Conservation (phyloP, 2,113 vertebrate species). For the Opisthocomus hoazin region DNA sequence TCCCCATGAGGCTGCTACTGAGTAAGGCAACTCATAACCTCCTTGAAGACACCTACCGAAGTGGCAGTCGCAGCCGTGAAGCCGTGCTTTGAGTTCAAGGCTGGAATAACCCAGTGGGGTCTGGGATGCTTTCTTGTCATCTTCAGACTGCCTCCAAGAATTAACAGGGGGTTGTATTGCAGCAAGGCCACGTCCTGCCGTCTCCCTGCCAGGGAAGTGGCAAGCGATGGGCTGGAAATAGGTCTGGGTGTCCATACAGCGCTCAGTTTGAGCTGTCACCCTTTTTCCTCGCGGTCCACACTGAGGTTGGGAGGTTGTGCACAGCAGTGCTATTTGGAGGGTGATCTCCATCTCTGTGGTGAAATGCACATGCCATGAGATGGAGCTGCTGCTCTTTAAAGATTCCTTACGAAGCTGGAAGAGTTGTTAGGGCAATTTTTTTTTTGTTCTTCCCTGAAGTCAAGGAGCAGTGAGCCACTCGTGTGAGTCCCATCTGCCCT, state of each 20-base stretch:
- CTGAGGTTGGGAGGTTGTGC: neutral
- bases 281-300: neutral
- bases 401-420: neutral
- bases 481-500: neutral
- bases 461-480: neutral
- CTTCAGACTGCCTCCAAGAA: neutral
- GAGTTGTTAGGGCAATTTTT: neutral
- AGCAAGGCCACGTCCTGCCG: neutral
- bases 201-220: neutral
- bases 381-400: conserved; percentile 56
- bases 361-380: conserved; percentile 31
- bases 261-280: fast-evolving
- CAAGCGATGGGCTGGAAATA: neutral
- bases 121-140: neutral
- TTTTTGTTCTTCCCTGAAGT: neutral
- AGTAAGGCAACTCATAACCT: neutral
- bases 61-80: neutral
- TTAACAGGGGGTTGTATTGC: neutral
- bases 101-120: neutral
- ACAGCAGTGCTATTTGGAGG: neutral
- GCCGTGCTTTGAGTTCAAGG: fast-evolving
- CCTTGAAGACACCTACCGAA: neutral
- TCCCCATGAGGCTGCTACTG: neutral
- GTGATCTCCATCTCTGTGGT: neutral
- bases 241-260: fast-evolving